Evolutionary conservation across 2,797 vertebrate species (phyloP).

Genomic region (Tangara arthus): DNA sequence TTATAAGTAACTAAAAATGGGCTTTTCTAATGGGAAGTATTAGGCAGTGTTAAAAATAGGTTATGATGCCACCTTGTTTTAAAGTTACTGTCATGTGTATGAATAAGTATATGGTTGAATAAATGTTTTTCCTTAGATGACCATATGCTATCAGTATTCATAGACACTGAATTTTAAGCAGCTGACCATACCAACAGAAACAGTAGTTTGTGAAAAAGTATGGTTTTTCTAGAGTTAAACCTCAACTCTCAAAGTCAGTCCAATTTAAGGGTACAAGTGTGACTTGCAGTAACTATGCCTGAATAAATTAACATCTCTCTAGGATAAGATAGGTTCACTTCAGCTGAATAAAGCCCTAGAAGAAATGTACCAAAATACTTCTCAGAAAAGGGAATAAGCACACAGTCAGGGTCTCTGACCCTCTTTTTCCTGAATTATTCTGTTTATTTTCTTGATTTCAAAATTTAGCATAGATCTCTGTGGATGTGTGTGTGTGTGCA

Average conservation of each 20-base stretch:
- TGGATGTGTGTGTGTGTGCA: no score
- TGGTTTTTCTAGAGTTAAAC: neutral
- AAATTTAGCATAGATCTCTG: neutral
- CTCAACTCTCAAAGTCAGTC: neutral
- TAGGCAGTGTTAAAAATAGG: slow-evolving; percentile 21
- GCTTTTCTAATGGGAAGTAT: neutral
- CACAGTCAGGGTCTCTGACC: neutral
- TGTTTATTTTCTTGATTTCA: neutral
- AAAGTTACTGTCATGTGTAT: neutral
- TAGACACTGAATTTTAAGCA: neutral
- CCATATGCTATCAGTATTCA: neutral
- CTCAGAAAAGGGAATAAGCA: neutral
- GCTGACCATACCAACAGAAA: neutral
- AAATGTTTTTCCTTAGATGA: neutral
- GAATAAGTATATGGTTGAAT: neutral
- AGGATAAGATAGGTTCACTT: neutral
- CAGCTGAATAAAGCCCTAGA: neutral
- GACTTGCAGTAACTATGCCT: neutral
- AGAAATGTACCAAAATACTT: neutral
- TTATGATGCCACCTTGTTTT: slow-evolving; percentile 18
- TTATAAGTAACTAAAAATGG: neutral
- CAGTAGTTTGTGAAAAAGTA: neutral
- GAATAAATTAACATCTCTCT: neutral
- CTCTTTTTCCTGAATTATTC: neutral
- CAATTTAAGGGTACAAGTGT: neutral